Base-by-base conservation (phyloP, 1,140 invertebrate genomes). In the Stegodyphus mimosarum region DNA sequence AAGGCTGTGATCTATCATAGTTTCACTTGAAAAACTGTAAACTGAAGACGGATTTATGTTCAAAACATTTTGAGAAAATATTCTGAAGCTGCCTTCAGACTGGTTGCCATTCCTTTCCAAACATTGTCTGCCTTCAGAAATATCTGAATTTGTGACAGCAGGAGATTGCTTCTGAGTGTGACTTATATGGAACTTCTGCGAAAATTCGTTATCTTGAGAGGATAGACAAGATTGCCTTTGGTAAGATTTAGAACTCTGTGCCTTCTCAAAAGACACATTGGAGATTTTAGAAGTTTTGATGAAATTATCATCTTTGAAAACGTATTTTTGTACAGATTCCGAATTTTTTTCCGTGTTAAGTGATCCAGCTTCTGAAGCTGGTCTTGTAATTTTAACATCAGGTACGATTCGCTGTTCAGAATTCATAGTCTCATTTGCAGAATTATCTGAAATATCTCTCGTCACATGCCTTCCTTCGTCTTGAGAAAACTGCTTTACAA, bases 401-500 rank as follows among this genome's bases (percentile, higher is more conserved):
- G 73, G 81, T 55, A 84, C 60, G 0, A 55, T 6, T 70, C 52
- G 13, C 3, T 7, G 15, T 6, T n/a, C 17, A 18, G 10, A 7
- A 6, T 15, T 18, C 9, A 7, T 3, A 13, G 7, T n/a, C 9
- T 78, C 76, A 33, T n/a, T 15, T 0, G 4, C 2, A 17, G 50
- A 10, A 33, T 18, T 50, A 5, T 9, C 15, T 49, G 52, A 6
- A 7, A 13, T 15, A 11, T 74, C 60, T 1, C 50, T 9, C 5
- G 15, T 13, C 1, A 69, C 13, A 6, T 7, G 6, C 7, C 83
- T 66, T 6, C 83, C 83, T 78, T 86, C 83, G 7, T 86, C 83
- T 72, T 86, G 83, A 0, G 83, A 86, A 72, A 63, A 86, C 11
- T 86, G 83, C 17, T 78, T 86, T 5, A 51, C 50, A 5, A 86